A percentile compares a stretch with the other conserved stretches of the same genome.
Evolutionary conservation across 2,797 vertebrate species (phyloP).

Genomic region (Platalea minor): DNA sequence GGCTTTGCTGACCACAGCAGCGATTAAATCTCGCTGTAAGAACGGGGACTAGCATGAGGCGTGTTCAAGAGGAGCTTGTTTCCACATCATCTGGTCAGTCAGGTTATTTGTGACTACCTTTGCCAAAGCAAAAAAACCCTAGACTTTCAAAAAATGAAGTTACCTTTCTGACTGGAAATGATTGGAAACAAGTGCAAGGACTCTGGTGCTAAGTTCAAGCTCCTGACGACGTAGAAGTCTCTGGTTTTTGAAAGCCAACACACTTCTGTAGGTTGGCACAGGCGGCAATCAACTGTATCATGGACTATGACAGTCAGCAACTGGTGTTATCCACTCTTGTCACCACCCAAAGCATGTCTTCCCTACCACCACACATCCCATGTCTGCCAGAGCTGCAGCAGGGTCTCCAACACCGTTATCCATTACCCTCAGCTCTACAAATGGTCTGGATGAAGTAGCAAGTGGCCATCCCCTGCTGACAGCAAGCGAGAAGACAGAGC

Average conservation of each 20-base stretch:
- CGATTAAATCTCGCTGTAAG: neutral
- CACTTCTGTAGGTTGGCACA: neutral
- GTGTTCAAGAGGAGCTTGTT: slow-evolving; percentile 7
- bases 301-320: neutral
- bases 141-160: neutral
- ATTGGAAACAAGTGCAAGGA: neutral
- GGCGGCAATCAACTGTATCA: neutral
- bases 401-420: neutral
- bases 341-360: neutral
- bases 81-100: slow-evolving; percentile 10
- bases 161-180: neutral
- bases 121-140: neutral
- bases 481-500: neutral
- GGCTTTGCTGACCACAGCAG: neutral
- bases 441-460: neutral
- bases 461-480: neutral
- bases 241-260: neutral
- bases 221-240: neutral
- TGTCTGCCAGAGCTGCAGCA: neutral
- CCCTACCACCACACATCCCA: neutral
- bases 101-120: slow-evolving; percentile 9
- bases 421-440: neutral
- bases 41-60: neutral
- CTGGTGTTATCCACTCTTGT: neutral
- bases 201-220: neutral